Evolutionary conservation across 2,113 vertebrate genomes (phyloP).

Genomic region (Alethe diademata): DNA sequence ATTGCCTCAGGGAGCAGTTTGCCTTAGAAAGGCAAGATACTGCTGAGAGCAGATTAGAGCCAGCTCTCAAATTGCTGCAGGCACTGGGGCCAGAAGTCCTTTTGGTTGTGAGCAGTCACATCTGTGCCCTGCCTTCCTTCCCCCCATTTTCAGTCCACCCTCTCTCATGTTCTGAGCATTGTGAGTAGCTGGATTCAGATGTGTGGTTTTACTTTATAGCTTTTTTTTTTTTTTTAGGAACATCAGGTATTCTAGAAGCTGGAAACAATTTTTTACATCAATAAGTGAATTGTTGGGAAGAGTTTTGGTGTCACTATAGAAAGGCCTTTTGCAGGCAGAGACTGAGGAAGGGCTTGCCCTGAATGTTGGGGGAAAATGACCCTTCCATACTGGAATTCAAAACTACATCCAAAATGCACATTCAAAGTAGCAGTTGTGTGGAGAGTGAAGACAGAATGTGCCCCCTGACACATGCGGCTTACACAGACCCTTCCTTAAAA

Average conservation of each 20-base stretch:
- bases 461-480: not conserved
- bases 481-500: not conserved
- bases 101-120: not conserved
- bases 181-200: not conserved
- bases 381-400: not conserved
- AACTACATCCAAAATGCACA: not conserved
- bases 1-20: slow-evolving; percentile 11
- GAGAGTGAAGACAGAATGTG: not conserved
- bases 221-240: not conserved
- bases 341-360: not conserved
- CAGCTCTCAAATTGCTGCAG: not conserved
- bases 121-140: not conserved
- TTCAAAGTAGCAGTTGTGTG: not conserved
- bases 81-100: not conserved
- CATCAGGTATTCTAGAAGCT: not conserved
- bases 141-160: fast-evolving
- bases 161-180: not conserved
- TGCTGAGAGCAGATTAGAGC: not conserved
- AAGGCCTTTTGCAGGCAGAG: not conserved
- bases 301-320: not conserved
- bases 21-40: not conserved
- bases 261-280: not conserved
- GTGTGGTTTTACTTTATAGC: not conserved
- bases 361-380: not conserved
- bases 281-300: not conserved